phyloP scores from a whole-genome alignment of 2,113 vertebrate genomes.

The Bubo blakistoni region DNA sequence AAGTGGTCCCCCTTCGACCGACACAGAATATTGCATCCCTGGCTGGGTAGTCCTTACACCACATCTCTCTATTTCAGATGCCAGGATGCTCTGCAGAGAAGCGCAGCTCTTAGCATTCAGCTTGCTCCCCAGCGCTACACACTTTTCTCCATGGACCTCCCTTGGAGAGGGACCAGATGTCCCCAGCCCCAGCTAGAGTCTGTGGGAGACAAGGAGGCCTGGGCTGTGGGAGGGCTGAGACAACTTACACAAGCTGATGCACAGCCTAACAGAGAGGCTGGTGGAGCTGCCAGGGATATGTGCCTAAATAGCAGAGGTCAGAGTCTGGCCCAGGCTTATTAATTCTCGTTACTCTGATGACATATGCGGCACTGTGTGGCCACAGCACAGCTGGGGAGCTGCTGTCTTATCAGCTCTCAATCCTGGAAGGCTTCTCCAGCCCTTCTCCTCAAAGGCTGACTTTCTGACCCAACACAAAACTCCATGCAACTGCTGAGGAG shows the following conservation, averaged over 20 bases:
- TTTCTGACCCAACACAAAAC: not conserved
- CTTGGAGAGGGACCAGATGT: not conserved
- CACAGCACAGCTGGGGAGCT: conserved; percentile 47
- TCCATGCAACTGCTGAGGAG: not conserved
- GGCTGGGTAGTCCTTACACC: not conserved
- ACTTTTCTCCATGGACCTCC: not conserved
- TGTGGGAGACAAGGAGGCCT: not conserved
- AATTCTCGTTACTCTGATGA: conserved; percentile 11
- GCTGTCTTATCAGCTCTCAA: conserved; percentile 45
- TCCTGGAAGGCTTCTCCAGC: conserved; percentile 48
- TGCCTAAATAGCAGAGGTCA: conserved; percentile 25
- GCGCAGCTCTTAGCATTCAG: not conserved
- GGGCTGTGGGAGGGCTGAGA: not conserved
- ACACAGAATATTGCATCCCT: not conserved
- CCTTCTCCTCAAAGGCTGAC: conserved; percentile 45
- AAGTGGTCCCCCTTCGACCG: not conserved
- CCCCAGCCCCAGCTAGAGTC: not conserved
- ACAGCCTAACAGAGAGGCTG: not conserved
- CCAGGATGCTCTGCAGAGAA: not conserved
- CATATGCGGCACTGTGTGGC: not conserved
- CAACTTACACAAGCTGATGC: not conserved
- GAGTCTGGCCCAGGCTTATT: conserved; percentile 25
- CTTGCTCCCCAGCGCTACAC: accelerated
- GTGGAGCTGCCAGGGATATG: conserved; percentile 1
- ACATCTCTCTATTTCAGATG: not conserved